Conservation (phyloP, 2,113 vertebrate genomes). For the Vulpes vulpes region DNA sequence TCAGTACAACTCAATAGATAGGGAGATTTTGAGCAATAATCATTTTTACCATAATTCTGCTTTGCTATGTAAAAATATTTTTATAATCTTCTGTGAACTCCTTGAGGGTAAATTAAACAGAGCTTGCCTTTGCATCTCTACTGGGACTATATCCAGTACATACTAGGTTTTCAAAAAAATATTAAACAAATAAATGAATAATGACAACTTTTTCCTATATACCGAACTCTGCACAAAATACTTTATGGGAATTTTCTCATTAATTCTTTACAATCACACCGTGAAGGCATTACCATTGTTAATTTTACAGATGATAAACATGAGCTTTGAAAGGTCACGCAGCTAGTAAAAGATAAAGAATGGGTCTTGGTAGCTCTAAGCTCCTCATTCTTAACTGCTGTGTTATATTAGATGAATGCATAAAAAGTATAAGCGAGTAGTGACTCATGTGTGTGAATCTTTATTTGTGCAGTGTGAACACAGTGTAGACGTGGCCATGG, state of each 20-base stretch:
- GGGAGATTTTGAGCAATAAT: background rate
- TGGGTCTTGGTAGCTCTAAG: background rate
- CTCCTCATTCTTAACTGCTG: background rate
- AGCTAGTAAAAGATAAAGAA: background rate
- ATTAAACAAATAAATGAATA: slow-evolving; percentile 44
- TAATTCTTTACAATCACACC: background rate
- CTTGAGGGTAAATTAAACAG: slow-evolving; percentile 5
- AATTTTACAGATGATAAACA: background rate
- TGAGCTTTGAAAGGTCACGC: background rate
- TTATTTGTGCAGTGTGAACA: background rate
- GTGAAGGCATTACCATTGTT: background rate
- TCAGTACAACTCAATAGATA: background rate
- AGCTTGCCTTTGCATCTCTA: background rate
- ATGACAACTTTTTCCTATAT: background rate
- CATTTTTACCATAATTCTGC: background rate
- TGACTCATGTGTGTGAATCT: background rate
- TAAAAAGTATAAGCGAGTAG: background rate
- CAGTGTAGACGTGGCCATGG: background rate
- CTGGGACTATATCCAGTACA: background rate
- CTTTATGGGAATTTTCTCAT: background rate
- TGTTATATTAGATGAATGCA: background rate
- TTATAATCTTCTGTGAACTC: slow-evolving; percentile 2
- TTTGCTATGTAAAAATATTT: slow-evolving; percentile 32
- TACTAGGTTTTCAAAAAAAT: slow-evolving; percentile 33
- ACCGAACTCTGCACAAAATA: background rate